Percentiles rank a stretch among this genome's conserved stretches.
These are phyloP conservation scores for Cephalotes varians DNA, from an alignment of 2,888 invertebrate species.

Conservation along the genomic window DNA sequence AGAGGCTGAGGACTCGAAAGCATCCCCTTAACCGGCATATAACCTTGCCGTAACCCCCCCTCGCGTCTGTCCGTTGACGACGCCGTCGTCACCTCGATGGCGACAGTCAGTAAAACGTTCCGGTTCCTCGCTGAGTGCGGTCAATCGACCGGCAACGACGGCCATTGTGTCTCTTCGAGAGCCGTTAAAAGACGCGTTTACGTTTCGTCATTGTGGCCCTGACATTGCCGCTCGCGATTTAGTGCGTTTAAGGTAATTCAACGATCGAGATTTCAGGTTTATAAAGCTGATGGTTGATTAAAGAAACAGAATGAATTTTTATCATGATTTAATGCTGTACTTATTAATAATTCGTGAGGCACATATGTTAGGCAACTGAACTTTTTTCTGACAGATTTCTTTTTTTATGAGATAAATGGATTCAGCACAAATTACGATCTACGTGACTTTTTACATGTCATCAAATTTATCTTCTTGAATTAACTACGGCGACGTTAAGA, in stretches of 20 bases:
- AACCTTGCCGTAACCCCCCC: slow-evolving; percentile 40
- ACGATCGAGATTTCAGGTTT: background rate
- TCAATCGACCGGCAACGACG: slow-evolving; percentile 80
- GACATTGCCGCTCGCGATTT: slow-evolving; percentile 58
- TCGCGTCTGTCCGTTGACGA: slow-evolving; percentile 49
- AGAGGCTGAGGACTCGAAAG: slow-evolving; percentile 56
- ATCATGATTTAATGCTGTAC: background rate
- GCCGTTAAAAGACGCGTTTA: slow-evolving; percentile 79
- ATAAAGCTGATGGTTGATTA: background rate
- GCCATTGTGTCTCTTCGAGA: slow-evolving; percentile 76
- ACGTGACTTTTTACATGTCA: background rate
- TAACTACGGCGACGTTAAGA: background rate
- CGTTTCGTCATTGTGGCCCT: slow-evolving; percentile 63
- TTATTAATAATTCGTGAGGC: background rate
- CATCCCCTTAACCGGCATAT: slow-evolving; percentile 65
- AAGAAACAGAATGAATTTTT: background rate
- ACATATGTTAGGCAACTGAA: background rate
- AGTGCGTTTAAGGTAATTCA: slow-evolving; percentile 53
- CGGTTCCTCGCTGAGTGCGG: slow-evolving; percentile 69
- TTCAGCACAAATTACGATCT: background rate
- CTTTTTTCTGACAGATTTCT: background rate
- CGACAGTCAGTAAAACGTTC: slow-evolving; percentile 70
- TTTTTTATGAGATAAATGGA: background rate
- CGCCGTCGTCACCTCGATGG: slow-evolving; percentile 30
- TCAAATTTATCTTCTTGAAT: background rate